Evolutionary conservation across 37 sponge, comb jelly and placozoan genomes (phyloP).

Genomic region (Beroe forskalii): DNA sequence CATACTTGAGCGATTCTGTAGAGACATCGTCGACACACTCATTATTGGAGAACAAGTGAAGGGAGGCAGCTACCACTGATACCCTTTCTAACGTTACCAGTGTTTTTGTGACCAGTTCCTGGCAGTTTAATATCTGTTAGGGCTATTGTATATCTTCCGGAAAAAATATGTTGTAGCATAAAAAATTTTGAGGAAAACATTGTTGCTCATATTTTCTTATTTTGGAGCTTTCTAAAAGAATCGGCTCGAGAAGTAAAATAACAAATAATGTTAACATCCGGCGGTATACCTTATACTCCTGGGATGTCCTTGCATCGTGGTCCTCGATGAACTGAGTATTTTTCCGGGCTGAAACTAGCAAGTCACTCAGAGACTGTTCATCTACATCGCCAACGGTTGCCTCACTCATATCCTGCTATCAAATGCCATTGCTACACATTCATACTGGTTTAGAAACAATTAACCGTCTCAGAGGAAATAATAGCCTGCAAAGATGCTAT

Average conservation of each 20-base stretch:
- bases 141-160: too few relatives aligned
- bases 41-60: conserved; percentile 54
- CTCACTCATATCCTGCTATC: not conserved
- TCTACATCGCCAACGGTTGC: conserved; percentile 13
- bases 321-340: conserved; percentile 21
- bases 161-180: too few relatives aligned
- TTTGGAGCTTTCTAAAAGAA: too few relatives aligned
- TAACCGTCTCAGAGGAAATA: too few relatives aligned
- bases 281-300: conserved; percentile 54
- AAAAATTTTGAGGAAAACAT: too few relatives aligned
- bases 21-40: conserved; percentile 42
- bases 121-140: too few relatives aligned
- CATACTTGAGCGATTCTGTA: conserved; percentile 52
- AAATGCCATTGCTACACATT: too few relatives aligned
- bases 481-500: too few relatives aligned
- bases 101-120: conserved; percentile 8
- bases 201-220: too few relatives aligned
- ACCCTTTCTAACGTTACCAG: not conserved
- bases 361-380: conserved; percentile 18
- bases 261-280: too few relatives aligned
- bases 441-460: too few relatives aligned
- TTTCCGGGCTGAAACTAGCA: conserved; percentile 2
- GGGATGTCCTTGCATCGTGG: conserved; percentile 35
- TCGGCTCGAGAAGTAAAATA: too few relatives aligned
- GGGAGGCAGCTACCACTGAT: conserved; percentile 1